Conservation (phyloP, 2,797 vertebrate species). For the Melanotaenia boesemani region DNA sequence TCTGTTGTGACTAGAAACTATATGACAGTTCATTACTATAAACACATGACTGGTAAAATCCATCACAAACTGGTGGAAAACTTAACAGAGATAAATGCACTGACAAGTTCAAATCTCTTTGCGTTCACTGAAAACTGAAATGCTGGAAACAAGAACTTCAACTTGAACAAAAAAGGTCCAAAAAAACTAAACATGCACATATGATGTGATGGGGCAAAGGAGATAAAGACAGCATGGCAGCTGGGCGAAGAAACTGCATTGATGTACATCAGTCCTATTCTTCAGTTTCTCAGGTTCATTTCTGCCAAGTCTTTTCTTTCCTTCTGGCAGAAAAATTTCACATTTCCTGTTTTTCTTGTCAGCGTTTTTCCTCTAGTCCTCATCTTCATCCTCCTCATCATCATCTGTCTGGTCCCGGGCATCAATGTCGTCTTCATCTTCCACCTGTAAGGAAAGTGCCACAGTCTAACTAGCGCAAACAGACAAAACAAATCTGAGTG, state of each 20-base stretch:
- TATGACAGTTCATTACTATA: conserved; percentile 42
- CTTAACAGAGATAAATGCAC: conserved; percentile 68
- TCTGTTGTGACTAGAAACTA: conserved; percentile 40
- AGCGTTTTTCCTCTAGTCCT: conserved; percentile 68
- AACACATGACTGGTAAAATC: conserved; percentile 51
- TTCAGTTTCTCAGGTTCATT: conserved; percentile 57
- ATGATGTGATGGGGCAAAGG: conserved; percentile 36
- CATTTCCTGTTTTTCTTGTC: conserved; percentile 40
- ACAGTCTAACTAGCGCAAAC: conserved; percentile 70
- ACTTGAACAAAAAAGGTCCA: conserved; percentile 42
- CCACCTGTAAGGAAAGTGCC: conserved; percentile 83
- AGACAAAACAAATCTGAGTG: conserved; percentile 46
- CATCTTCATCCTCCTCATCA: conserved; percentile 85
- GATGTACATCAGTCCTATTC: conserved; percentile 51
- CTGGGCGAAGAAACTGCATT: conserved; percentile 55
- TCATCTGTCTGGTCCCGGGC: conserved; percentile 89
- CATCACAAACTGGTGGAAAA: conserved; percentile 32
- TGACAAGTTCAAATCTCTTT: conserved; percentile 27
- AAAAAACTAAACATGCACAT: conserved; percentile 44
- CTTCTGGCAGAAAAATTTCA: conserved; percentile 29
- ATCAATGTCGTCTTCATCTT: conserved; percentile 96
- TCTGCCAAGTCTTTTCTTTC: conserved; percentile 50
- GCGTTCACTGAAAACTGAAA: conserved; percentile 32
- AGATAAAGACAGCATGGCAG: conserved; percentile 53
- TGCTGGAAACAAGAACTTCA: conserved; percentile 4